Evolutionary conservation across 2,797 vertebrate species (phyloP).

Genomic region (Propithecus perrieri): DNA sequence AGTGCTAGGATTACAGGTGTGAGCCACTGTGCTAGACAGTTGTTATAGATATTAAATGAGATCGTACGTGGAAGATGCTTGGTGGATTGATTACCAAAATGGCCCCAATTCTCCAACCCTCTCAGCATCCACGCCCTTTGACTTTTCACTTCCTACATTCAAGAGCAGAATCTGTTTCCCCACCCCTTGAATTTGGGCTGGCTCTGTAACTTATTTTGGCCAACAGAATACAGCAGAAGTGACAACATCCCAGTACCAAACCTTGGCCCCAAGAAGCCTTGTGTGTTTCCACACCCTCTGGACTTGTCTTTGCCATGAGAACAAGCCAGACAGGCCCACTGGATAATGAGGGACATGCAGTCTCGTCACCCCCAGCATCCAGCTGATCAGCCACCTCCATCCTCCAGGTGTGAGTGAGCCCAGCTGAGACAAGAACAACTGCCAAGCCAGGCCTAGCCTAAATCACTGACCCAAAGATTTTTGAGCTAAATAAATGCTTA

Average conservation of each 20-base stretch:
- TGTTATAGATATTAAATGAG: conserved; percentile 21
- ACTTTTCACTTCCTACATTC: conserved; percentile 24
- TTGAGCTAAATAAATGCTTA: background rate
- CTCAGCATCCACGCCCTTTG: background rate
- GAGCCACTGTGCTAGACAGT: background rate
- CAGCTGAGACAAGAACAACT: background rate
- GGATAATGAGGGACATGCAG: background rate
- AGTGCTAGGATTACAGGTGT: background rate
- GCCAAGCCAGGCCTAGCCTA: background rate
- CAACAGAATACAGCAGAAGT: background rate
- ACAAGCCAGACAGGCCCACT: background rate
- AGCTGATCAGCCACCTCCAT: background rate
- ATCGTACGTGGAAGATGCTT: background rate
- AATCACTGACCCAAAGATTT: background rate
- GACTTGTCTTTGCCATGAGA: background rate
- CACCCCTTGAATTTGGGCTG: background rate
- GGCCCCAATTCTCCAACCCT: background rate
- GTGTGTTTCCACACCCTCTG: background rate
- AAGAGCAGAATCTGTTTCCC: background rate
- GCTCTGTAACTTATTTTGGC: background rate
- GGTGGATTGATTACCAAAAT: background rate
- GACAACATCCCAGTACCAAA: background rate
- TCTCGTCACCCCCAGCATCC: background rate
- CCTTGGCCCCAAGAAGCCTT: background rate
- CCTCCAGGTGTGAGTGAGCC: background rate